Evolutionary conservation across 2,113 vertebrate species (phyloP).

Genomic region (Ochotona princeps): DNA sequence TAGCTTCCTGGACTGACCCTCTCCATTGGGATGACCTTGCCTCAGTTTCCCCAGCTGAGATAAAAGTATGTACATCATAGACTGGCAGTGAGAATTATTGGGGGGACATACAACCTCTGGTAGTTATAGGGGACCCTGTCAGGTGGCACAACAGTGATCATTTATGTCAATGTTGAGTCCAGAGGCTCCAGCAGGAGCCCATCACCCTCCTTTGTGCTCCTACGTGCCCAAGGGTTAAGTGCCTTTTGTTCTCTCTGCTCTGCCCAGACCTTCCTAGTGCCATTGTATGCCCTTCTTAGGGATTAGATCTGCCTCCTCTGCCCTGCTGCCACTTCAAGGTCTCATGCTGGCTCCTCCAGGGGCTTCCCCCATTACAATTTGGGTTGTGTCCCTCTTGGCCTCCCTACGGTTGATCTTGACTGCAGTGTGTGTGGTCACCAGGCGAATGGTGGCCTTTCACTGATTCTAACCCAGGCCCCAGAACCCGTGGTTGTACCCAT

Average conservation of each 20-base stretch:
- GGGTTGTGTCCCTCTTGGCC: background rate
- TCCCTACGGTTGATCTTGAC: background rate
- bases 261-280: too few species aligned
- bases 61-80: background rate
- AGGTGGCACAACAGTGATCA: accelerated
- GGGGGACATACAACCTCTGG: background rate
- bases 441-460: background rate
- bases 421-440: background rate
- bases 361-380: background rate
- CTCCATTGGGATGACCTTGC: conserved; percentile 2
- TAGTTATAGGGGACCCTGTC: background rate
- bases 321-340: background rate
- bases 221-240: too few species aligned
- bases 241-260: background rate
- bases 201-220: background rate
- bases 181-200: background rate
- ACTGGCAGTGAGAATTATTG: background rate
- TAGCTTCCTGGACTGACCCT: background rate
- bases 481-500: background rate
- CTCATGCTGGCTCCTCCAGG: background rate
- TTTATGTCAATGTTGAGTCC: background rate
- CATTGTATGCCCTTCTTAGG: background rate
- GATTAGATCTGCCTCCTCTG: background rate
- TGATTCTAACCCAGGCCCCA: background rate
- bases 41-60: conserved; percentile 49